Base-by-base conservation (phyloP, 2,888 invertebrate genomes). In the Cephus runcator region DNA sequence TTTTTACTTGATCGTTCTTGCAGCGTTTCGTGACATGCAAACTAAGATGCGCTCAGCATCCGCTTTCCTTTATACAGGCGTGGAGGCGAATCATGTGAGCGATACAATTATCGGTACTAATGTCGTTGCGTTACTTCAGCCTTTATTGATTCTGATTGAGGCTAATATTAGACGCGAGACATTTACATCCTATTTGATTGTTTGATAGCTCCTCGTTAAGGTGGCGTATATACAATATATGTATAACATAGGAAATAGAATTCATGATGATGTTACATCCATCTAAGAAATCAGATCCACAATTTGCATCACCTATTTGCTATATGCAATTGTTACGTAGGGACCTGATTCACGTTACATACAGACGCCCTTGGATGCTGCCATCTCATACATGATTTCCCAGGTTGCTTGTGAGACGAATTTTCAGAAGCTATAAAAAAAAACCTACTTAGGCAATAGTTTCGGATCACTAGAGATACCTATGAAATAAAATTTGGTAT, bases 81-180 rank as follows among this genome's bases (percentile, higher is more conserved):
- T 84, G 85, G 79, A 76, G 35, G 71, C 75, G 34, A 73, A 79
- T 84, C 83, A 84, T 83, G 83, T 83, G 86, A 79, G 78, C 69
- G 80, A 75, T 84, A 79, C 23, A 84, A 85, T 85, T 81, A 83
- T 77, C 79, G 78, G 74, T 76, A 79, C 79, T 77, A 81, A 79
- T 80, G 78, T 78, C 73, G 73, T 69, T 75, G 56, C 56, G 78
- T 77, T 82, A 83, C 85, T 86, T 83, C 79, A 79, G 82, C 78
- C 75, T 85, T 87, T 82, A 88, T 87, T 87, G 83, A 78, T 80
- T 75, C 81, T 88, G 86, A 87, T 87, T 87, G 86, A 35, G 69
- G 76, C 81, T 85, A 85, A 85, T 85, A 84, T 84, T 85, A 85
- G 80, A 81, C 73, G 73, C 75, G 79, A 81, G 79, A 69, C 76